Evolutionary conservation across 2,113 vertebrate genomes (phyloP), one percentile per base, ranked within the genome.

Genomic region (Meriones unguiculatus): DNA sequence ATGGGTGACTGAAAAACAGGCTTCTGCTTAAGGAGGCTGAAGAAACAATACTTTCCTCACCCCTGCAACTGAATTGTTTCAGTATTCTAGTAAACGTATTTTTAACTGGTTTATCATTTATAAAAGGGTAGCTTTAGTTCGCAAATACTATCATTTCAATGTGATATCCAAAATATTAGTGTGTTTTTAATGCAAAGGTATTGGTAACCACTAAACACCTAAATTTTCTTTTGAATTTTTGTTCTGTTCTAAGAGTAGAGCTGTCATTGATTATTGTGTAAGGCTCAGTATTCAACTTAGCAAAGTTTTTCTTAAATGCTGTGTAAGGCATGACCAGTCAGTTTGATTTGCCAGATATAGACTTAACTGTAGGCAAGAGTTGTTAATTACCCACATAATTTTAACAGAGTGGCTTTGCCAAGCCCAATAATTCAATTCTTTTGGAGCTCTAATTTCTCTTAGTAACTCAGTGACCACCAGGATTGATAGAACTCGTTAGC

Each of bases 371-470:
- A 95, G 50, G 87, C 18, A 80, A 84, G 78, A 95, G 84, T 76
- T 96, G 73, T 91, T 94, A 95, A 96, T 91, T 95, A 78, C 69
- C 0, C 52, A 91, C 87, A 85, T 90, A 94, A 95, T 96, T 94
- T 95, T 90, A 96, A 78, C 90, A 87, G 38, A 50, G 89, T 67
- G 54, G 90, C 57, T 91, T 64, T 94, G 87, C 65, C 82, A 96
- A 82, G 89, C 41, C 50, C 41, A 94, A 76, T 93, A 96, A 91
- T 82, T 96, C 91, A 92, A 13, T 89, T 90, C 57, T 88, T 35
- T 30, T 11, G 25, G 85, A 86, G 28, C 50, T 89, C 52, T 95
- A 95, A 77, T 93, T 90, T 93, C 54, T 24, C 30, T 93, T 85
- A 92, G 81, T 86, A 32, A 69, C 77, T 97, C 54, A 90, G 4